Base-by-base conservation (phyloP, 2,797 vertebrate genomes). In the Platyrinchus mystaceus region DNA sequence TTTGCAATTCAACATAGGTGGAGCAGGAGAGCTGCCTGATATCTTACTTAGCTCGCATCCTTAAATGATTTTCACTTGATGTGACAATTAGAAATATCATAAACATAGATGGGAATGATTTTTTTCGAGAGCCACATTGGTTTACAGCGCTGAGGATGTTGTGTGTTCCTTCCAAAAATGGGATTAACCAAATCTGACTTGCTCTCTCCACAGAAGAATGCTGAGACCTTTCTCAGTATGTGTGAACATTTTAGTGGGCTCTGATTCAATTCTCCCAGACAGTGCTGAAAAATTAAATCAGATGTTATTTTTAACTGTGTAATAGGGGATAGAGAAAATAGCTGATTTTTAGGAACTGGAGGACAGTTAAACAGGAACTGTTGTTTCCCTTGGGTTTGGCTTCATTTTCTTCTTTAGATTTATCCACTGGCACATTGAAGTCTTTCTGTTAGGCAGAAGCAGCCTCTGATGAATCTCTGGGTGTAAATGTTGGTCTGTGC, bases 251-350 rank as follows among this genome's bases (percentile, higher is more conserved):
- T 92, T 37, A 37, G 47, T 44, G 28, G 68, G 87, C 64, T 73
- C 81, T 34, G 80, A 62, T 84, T 79, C 70, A 76, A 8, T 55
- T 86, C 86, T 90, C 14, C 21, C 63, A 92, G 89, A 56, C 80
- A 44, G 75, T 13, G 52, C 22, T 89, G 68, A 74, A 90, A 82
- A 44, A 27, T 30, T 71, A 85, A 87, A 77, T 76, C 36, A 52
- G 87, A 34, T 60, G 69, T 70, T 95, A 77, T 93, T 95, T 95
- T 89, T 74, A 93, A 41, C 56, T 32, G 44, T 37, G 41, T 50
- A 44, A 26, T 18, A 68, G 60, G 11, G n/a, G 47, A 17, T 74
- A 28, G n/a, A 66, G 64, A 80, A 89, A 87, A 56, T 5, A 56
- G n/a, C n/a, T 52, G 1, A 59, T 32, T 87, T 87, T 68, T 66